Conservation (phyloP, 2,797 vertebrate genomes). For the Cottoperca gobio region DNA sequence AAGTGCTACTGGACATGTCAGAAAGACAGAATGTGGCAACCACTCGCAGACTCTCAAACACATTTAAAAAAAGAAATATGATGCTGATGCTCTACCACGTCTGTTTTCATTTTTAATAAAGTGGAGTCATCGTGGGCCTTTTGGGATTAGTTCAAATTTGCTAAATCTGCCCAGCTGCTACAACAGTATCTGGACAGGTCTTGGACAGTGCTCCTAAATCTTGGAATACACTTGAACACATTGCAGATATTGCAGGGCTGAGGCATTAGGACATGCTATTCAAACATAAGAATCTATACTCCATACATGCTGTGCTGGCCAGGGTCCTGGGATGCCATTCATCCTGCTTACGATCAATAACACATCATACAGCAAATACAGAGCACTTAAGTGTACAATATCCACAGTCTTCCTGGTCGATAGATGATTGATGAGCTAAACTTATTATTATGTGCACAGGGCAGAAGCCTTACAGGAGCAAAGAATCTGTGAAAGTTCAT, state of each 20-base stretch:
- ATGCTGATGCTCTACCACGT: neutral
- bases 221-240: conserved; percentile 19
- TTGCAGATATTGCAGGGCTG: conserved; percentile 12
- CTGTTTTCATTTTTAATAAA: conserved; percentile 12
- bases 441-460: conserved; percentile 9
- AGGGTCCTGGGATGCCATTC: conserved; percentile 28
- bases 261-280: conserved; percentile 18
- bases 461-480: conserved; percentile 1
- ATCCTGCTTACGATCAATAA: conserved; percentile 59
- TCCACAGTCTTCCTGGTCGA: conserved; percentile 27
- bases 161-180: conserved; percentile 23
- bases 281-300: conserved; percentile 61
- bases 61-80: conserved; percentile 1
- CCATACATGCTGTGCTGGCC: conserved; percentile 20
- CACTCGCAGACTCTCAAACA: conserved; percentile 27
- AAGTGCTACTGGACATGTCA: conserved; percentile 22
- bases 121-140: conserved; percentile 3
- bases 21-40: conserved; percentile 5
- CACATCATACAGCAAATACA: conserved; percentile 22
- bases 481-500: neutral
- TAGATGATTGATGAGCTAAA: conserved; percentile 24
- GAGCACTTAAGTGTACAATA: conserved; percentile 35
- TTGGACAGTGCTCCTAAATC: neutral
- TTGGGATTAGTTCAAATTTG: conserved; percentile 19
- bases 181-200: neutral